These are phyloP conservation scores for Brachynemurus nebulosus DNA, from an alignment of 2,888 invertebrate genomes.

Conservation along the genomic window DNA sequence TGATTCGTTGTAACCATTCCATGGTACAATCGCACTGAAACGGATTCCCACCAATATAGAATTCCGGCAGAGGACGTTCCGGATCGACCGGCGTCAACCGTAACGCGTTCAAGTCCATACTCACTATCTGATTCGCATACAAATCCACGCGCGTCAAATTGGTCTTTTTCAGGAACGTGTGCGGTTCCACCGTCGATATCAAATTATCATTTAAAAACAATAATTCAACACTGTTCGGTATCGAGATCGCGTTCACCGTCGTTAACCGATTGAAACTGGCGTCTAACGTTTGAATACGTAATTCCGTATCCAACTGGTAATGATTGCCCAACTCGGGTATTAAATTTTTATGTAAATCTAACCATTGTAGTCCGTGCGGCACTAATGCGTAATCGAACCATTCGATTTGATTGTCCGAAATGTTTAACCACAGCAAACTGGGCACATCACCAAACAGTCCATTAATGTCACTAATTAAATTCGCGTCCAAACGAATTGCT, in stretches of 20 bases:
- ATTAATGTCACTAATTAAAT: conserved; percentile 67
- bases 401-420: conserved; percentile 78
- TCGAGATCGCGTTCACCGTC: conserved; percentile 56
- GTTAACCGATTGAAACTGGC: conserved; percentile 82
- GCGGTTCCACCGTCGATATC: conserved; percentile 71
- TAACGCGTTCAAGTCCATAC: conserved; percentile 79
- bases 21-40: conserved; percentile 91
- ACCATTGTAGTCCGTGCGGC: conserved; percentile 70
- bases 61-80: conserved; percentile 65
- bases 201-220: conserved; percentile 82
- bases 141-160: conserved; percentile 84
- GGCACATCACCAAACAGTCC: conserved; percentile 73
- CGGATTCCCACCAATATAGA: conserved; percentile 88
- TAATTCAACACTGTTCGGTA: conserved; percentile 74
- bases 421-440: conserved; percentile 75
- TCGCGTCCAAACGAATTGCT: conserved; percentile 76
- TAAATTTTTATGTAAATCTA: conserved; percentile 80
- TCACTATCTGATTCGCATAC: conserved; percentile 82
- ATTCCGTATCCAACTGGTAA: conserved; percentile 51
- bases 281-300: conserved; percentile 70
- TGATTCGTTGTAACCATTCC: conserved; percentile 89
- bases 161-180: conserved; percentile 77
- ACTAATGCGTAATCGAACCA: conserved; percentile 81
- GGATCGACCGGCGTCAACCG: conserved; percentile 67
- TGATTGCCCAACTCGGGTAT: conserved; percentile 66